Percentiles rank a stretch among this genome's conserved stretches.
These are phyloP conservation scores for Anisognathus igniventris DNA, from an alignment of 2,797 vertebrate genomes.

Conservation along the genomic window DNA sequence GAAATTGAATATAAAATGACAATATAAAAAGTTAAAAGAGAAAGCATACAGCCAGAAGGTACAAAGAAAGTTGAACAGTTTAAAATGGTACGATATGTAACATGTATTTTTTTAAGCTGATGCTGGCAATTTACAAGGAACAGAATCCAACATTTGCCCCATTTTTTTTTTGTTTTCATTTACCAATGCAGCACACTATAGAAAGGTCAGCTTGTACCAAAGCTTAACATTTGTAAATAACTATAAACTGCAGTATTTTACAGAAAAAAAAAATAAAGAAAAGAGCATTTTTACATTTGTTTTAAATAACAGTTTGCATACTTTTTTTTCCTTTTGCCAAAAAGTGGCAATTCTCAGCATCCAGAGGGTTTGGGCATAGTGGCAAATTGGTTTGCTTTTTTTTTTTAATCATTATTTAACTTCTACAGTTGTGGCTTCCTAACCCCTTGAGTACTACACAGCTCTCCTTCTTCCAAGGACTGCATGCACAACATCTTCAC, in stretches of 20 bases:
- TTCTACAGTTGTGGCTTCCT: conserved; percentile 63
- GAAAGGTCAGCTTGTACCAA: conserved; percentile 93
- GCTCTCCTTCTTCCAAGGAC: conserved; percentile 69
- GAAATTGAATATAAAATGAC: conserved; percentile 98
- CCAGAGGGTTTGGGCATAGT: conserved; percentile 76
- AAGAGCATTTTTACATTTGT: conserved; percentile 78
- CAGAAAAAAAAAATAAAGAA: conserved; percentile 76
- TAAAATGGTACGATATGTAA: conserved; percentile 91
- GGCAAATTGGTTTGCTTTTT: conserved; percentile 58
- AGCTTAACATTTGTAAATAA: conserved; percentile 95
- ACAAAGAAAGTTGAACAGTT: conserved; percentile 96
- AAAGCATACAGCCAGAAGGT: conserved; percentile 90
- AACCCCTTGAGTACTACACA: conserved; percentile 71
- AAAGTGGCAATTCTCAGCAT: conserved; percentile 77
- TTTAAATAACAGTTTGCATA: conserved; percentile 92
- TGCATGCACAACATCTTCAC: conserved; percentile 73
- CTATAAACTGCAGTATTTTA: conserved; percentile 93
- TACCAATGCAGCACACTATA: conserved; percentile 82
- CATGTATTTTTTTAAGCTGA: conserved; percentile 88
- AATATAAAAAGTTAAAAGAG: conserved; percentile 96
- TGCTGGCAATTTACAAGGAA: conserved; percentile 92
- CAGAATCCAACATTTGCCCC: conserved; percentile 77
- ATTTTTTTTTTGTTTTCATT: conserved; percentile 70
- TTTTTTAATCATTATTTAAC: conserved; percentile 36
- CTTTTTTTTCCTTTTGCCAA: conserved; percentile 58